Base-by-base conservation (phyloP, 2,113 vertebrate species). In the Dolichallabes microphthalmus region DNA sequence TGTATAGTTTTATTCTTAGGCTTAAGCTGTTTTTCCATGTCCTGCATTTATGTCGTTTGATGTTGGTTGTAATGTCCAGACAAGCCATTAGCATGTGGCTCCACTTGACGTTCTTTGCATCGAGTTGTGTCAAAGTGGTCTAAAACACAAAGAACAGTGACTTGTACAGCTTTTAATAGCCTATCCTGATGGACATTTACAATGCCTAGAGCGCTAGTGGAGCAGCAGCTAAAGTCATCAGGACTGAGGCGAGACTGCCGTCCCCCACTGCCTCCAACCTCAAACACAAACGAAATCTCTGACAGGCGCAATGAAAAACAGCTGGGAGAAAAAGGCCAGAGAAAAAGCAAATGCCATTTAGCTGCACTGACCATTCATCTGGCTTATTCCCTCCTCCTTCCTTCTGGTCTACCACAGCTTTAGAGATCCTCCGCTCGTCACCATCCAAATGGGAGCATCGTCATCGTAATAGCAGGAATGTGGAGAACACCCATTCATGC, bases 161-260 rank as follows among this genome's bases (percentile, higher is more conserved):
- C 83, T 87, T 69, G 57, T 71, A 55, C 27, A 0, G 45, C 61
- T 83, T 89, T 89, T 86, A 89, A 79, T 71, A 78, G 82, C 35
- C 71, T 50, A 25, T 19, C 77, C 86, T 82, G 86, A 86, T 5
- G 53, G 86, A 87, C 88, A 57, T 87, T 87, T 89, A 89, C 86
- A 83, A 83, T 69, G 75, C 66, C 82, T 79, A 69, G 74, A 39
- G 63, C 13, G 27, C 61, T 71, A 77, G 81, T 76, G 84, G 35
- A 87, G 82, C 88, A 87, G 88, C 63, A 89, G 88, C 82, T 86
- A 89, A 89, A 87, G 86, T 82, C 82, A 89, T 89, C 85, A 89
- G 79, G 50, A 66, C 35, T 83, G 39, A 57, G 68, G 77, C 25
- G 19, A 88, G 60, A 80, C 85, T 69, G 4, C 75, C 58, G 10